These are phyloP conservation scores for Aricia artaxerxes DNA, from an alignment of 2,888 invertebrate species.

Conservation along the genomic window DNA sequence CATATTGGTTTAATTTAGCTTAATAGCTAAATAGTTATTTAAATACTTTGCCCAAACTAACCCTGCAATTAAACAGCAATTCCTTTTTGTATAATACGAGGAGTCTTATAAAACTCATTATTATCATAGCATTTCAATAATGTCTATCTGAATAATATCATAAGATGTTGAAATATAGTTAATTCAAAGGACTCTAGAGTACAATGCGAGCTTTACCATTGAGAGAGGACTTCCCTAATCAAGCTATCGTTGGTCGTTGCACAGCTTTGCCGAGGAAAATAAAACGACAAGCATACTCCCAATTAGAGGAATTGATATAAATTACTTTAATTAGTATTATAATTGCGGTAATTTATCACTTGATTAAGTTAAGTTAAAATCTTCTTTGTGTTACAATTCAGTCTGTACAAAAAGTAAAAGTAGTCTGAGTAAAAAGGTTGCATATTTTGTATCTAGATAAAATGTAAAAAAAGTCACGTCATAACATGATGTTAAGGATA, in stretches of 20 bases:
- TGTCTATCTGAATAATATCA: neutral
- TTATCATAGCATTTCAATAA: neutral
- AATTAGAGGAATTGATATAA: neutral
- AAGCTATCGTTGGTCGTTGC: conserved; percentile 4
- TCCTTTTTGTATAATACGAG: too few species aligned
- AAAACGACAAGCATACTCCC: conserved; percentile 1
- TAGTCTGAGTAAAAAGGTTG: too few species aligned
- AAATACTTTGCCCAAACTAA: too few species aligned
- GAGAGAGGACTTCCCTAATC: conserved; percentile 11
- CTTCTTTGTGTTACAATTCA: too few species aligned
- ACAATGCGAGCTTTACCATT: conserved; percentile 3
- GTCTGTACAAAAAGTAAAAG: too few species aligned
- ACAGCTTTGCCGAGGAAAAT: neutral
- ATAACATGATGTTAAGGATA: too few species aligned
- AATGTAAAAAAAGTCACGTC: too few species aligned
- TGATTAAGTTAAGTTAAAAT: neutral
- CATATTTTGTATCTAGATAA: too few species aligned
- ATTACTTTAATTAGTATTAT: neutral
- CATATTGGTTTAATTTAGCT: too few species aligned
- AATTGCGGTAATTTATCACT: neutral
- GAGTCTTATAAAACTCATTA: neutral
- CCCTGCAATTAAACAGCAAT: too few species aligned
- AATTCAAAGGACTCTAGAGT: conserved; percentile 1
- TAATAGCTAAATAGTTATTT: too few species aligned
- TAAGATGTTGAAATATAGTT: neutral